A percentile compares a stretch with the other conserved stretches of the same genome.
Evolutionary conservation across 2,113 vertebrate species (phyloP).

Genomic region (Nothoprocta perdicaria): DNA sequence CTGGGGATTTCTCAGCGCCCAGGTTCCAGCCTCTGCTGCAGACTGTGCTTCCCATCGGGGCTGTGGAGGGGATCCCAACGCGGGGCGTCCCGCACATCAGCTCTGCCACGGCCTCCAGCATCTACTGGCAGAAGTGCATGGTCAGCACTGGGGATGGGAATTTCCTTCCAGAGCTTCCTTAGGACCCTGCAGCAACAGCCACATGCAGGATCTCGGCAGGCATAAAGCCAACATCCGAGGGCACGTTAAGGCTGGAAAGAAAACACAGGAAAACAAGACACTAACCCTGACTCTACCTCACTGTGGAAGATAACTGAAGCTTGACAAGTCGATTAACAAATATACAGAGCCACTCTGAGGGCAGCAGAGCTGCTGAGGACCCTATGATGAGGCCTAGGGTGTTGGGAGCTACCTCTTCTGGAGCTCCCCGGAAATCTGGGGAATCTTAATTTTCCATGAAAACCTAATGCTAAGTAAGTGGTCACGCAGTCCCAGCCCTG

Average conservation of each 20-base stretch:
- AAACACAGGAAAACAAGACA: background rate
- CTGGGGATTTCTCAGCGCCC: slow-evolving; percentile 21
- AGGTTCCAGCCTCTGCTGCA: background rate
- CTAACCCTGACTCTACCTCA: background rate
- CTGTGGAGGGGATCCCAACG: background rate
- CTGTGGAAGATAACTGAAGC: background rate
- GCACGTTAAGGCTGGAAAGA: background rate
- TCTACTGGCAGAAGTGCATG: slow-evolving; percentile 12
- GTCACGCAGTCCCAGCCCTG: background rate
- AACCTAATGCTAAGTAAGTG: background rate
- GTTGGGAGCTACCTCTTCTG: background rate
- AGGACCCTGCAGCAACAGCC: rapidly evolving
- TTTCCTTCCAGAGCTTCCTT: slow-evolving; percentile 50
- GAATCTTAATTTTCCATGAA: background rate
- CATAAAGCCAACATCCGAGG: background rate
- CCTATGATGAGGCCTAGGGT: background rate
- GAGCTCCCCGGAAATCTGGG: background rate
- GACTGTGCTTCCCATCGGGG: background rate
- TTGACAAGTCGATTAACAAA: background rate
- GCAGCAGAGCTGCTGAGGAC: background rate
- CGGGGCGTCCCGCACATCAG: too few species aligned
- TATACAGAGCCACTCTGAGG: background rate
- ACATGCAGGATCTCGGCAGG: slow-evolving; percentile 26
- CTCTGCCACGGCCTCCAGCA: background rate
- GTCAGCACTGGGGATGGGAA: background rate